Percentiles rank a stretch among this genome's conserved stretches.
Evolutionary conservation across 1,140 invertebrate species (phyloP).

Genomic region (Penaeus japonicus): DNA sequence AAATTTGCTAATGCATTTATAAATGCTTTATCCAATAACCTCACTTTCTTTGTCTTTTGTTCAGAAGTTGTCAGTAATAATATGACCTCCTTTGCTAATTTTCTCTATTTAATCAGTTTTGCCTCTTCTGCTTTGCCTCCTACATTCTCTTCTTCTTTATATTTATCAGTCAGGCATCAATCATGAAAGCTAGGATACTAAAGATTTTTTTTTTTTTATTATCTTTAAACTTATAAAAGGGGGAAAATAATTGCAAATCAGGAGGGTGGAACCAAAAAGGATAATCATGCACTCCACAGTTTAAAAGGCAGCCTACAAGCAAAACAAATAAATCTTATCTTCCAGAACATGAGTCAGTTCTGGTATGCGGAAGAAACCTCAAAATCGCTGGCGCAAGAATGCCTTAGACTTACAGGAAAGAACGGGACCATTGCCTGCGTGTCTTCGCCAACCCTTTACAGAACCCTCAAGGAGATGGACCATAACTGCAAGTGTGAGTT

Average conservation of each 20-base stretch:
- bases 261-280: neutral
- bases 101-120: no score
- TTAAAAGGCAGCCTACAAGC: slow-evolving; percentile 6
- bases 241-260: neutral
- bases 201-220: no score
- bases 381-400: slow-evolving; percentile 73
- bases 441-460: slow-evolving; percentile 88
- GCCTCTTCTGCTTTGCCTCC: no score
- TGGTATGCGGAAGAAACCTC: slow-evolving; percentile 90
- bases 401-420: slow-evolving; percentile 66
- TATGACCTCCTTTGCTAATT: no score
- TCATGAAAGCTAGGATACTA: no score
- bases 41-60: slow-evolving; percentile 49
- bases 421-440: slow-evolving; percentile 81
- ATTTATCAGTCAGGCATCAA: no score
- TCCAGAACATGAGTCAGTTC: slow-evolving; percentile 95
- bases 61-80: slow-evolving; percentile 8
- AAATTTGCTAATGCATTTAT: neutral
- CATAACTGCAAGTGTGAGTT: slow-evolving; percentile 67
- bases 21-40: slow-evolving; percentile 2
- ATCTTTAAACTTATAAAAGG: neutral
- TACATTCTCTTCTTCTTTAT: no score
- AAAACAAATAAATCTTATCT: slow-evolving; percentile 62
- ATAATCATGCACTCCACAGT: neutral
- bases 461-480: slow-evolving; percentile 65